These are phyloP conservation scores for Epizoanthus fatuus DNA, from an alignment of 92 coral and sea anemone species.

Conservation along the genomic window DNA sequence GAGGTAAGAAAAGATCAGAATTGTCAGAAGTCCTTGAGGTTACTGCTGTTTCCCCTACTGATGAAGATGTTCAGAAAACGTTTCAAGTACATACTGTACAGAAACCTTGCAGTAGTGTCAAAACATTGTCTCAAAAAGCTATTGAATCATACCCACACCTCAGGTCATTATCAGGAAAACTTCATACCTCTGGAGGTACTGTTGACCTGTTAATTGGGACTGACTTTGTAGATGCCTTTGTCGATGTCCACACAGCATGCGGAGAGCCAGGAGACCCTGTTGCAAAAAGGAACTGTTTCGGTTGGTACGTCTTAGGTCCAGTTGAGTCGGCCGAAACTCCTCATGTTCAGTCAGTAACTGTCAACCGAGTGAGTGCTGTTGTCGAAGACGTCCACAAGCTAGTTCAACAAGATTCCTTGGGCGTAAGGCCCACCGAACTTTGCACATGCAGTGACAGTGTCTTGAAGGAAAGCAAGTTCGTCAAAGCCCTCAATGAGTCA, in stretches of 20 bases:
- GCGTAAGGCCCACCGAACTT: constrained; percentile 82
- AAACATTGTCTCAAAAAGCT: constrained; percentile 53
- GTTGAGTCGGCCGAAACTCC: constrained; percentile 22
- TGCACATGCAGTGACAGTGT: constrained; percentile 77
- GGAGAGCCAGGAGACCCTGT: constrained; percentile 70
- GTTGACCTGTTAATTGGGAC: constrained; percentile 72
- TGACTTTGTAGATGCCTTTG: constrained; percentile 72
- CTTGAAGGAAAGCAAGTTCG: constrained; percentile 67
- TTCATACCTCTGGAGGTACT: constrained; percentile 66
- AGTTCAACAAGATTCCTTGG: constrained; percentile 64
- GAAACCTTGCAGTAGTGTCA: constrained; percentile 77
- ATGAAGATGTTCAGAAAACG: constrained; percentile 59
- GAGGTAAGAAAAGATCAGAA: constrained; percentile 71
- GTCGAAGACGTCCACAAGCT: constrained; percentile 70
- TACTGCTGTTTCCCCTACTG: constrained; percentile 59
- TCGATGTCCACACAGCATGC: constrained; percentile 42
- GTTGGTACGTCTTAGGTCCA: constrained; percentile 74
- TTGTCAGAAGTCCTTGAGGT: constrained; percentile 58
- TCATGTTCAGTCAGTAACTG: constrained; percentile 48
- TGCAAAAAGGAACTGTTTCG: constrained; percentile 72
- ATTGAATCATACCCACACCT: constrained; percentile 50
- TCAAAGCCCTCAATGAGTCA: constrained; percentile 67
- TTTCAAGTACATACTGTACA: constrained; percentile 71
- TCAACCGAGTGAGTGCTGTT: constrained; percentile 61
- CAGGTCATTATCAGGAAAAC: constrained; percentile 34